Conservation (phyloP, 2,113 vertebrate genomes). For the Capricornis sumatraensis region DNA sequence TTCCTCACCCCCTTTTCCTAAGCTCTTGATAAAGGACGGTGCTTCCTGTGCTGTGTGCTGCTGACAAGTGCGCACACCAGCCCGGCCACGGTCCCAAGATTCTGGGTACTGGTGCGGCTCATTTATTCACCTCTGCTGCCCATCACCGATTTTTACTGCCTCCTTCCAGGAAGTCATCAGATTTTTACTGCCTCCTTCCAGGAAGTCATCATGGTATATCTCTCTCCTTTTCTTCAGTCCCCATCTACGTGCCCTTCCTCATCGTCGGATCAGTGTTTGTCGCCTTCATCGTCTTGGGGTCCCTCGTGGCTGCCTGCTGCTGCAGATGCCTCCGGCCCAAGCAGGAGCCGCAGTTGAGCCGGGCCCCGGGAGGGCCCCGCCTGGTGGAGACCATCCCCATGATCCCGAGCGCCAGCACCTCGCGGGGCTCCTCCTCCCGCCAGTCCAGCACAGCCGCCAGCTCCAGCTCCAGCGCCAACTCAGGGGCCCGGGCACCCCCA, state of each 20-base stretch:
- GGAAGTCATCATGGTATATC: not conserved
- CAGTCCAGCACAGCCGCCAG: conserved; percentile 98
- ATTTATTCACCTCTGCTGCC: accelerated
- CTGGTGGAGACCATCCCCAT: conserved; percentile 98
- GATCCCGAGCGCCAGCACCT: conserved; percentile 93
- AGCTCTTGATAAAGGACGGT: not conserved
- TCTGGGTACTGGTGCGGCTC: accelerated
- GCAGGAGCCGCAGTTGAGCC: conserved; percentile 91
- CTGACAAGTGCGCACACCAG: accelerated
- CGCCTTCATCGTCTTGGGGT: conserved; percentile 95
- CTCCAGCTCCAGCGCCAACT: conserved; percentile 95
- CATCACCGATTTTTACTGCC: accelerated
- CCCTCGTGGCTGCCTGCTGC: conserved; percentile 94
- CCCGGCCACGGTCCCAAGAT: accelerated
- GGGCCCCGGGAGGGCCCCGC: conserved; percentile 81
- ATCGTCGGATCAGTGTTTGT: conserved; percentile 98
- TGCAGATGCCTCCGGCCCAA: conserved; percentile 97
- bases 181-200: not conserved
- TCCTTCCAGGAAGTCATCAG: not conserved
- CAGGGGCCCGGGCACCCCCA: conserved; percentile 82
- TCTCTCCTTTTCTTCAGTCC: conserved; percentile 81
- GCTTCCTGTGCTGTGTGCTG: accelerated
- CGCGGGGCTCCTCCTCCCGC: conserved; percentile 93
- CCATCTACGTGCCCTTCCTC: conserved; percentile 98
- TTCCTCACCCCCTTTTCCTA: not conserved